A percentile compares a stretch with the other conserved stretches of the same genome.
Evolutionary conservation across 92 coral and sea anemone species (phyloP).

Genomic region (Pocillopora grandis): DNA sequence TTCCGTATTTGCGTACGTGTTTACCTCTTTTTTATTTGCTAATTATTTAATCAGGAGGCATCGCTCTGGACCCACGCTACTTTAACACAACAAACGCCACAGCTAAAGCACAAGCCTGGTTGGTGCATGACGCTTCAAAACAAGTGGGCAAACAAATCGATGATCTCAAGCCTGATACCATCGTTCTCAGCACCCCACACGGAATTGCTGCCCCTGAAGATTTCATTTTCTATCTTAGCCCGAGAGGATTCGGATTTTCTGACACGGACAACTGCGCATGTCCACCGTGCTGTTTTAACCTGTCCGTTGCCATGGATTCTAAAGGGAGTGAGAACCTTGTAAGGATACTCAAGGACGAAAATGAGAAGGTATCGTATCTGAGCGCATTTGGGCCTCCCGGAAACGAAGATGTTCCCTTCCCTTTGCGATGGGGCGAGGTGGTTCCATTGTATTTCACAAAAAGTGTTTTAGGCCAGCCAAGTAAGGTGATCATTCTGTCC

Average conservation of each 20-base stretch:
- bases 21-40: not conserved
- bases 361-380: constrained; percentile 56
- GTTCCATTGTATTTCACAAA: constrained; percentile 67
- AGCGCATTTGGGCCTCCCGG: constrained; percentile 84
- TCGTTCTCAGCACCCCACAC: constrained; percentile 73
- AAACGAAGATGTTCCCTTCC: constrained; percentile 64
- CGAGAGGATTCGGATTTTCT: constrained; percentile 62
- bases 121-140: constrained; percentile 60
- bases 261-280: constrained; percentile 78
- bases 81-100: constrained; percentile 76
- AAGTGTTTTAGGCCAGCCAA: constrained; percentile 21
- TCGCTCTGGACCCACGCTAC: constrained; percentile 69
- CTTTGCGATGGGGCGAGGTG: constrained; percentile 80
- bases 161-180: constrained; percentile 67
- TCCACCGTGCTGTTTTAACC: constrained; percentile 74
- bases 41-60: constrained; percentile 47
- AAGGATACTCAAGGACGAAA: constrained; percentile 48
- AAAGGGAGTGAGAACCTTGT: constrained; percentile 42
- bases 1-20: too few species aligned
- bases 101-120: constrained; percentile 75
- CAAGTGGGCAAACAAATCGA: constrained; percentile 63
- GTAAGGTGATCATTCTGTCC: constrained; percentile 61
- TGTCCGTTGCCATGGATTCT: constrained; percentile 68
- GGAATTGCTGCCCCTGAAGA: constrained; percentile 72
- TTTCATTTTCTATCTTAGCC: constrained; percentile 68